Evolutionary conservation across 2,113 vertebrate species (phyloP).

Genomic region (Otis tarda): DNA sequence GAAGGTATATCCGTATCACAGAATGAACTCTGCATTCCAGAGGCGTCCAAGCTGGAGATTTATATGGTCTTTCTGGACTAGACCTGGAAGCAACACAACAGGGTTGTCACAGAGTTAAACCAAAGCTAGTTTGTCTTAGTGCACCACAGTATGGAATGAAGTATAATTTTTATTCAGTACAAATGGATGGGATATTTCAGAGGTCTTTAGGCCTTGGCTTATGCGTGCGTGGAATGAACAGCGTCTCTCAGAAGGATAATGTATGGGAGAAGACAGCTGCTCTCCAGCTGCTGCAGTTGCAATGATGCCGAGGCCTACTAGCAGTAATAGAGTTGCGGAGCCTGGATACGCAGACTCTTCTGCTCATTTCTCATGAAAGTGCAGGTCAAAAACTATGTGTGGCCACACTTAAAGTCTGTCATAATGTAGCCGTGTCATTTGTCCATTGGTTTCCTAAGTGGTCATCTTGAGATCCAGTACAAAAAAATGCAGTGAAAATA

Average conservation of each 20-base stretch:
- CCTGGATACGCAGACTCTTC: accelerated
- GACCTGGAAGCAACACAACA: not conserved
- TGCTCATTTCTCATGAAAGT: not conserved
- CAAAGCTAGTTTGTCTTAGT: not conserved
- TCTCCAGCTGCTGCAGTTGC: not conserved
- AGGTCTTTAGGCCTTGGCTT: not conserved
- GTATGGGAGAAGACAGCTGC: not conserved
- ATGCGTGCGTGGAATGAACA: not conserved
- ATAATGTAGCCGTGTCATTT: not conserved
- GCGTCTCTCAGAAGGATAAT: not conserved
- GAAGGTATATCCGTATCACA: not conserved
- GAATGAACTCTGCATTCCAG: not conserved
- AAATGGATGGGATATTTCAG: not conserved
- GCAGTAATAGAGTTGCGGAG: not conserved
- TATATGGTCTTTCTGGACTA: not conserved
- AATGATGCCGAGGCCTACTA: not conserved
- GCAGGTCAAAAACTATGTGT: not conserved
- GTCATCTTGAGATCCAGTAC: not conserved
- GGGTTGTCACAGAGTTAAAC: not conserved
- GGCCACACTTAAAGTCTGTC: not conserved
- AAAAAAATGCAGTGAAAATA: not conserved
- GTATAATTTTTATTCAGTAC: not conserved
- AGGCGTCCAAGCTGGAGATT: not conserved
- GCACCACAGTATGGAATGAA: not conserved
- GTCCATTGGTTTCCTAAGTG: not conserved